A percentile compares a stretch with the other conserved stretches of the same genome.
phyloP scores from a whole-genome alignment of 2,888 invertebrate species.

The Orthonychiurus folsomi region DNA sequence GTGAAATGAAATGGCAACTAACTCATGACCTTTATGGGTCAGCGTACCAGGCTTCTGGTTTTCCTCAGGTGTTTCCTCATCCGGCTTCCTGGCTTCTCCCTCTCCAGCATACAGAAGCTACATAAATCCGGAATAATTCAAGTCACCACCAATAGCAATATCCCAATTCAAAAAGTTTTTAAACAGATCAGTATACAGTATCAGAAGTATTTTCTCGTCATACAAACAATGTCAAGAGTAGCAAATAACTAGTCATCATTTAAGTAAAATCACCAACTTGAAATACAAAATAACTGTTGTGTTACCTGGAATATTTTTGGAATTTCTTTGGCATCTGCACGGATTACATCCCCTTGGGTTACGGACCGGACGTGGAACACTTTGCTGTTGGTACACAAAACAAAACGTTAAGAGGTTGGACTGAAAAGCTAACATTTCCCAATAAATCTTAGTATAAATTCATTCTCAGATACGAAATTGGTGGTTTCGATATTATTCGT shows the following conservation, averaged over 20 bases:
- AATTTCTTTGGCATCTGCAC: conserved; percentile 97
- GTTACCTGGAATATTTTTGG: conserved; percentile 86
- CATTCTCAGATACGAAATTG: conserved; percentile 16
- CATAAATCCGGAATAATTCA: conserved; percentile 41
- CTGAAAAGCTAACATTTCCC: too few species aligned
- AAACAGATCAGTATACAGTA: background rate
- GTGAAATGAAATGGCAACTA: conserved; percentile 90
- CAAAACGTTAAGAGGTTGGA: too few species aligned
- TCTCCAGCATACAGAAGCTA: conserved; percentile 92
- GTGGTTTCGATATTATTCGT: conserved; percentile 17
- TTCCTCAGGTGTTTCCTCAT: conserved; percentile 44
- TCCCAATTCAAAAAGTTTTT: background rate
- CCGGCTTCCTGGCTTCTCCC: conserved; percentile 53
- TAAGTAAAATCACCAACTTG: too few species aligned
- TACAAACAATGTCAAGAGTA: conserved; percentile 24
- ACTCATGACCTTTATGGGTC: conserved; percentile 86
- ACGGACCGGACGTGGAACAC: conserved; percentile 97
- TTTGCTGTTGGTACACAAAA: conserved; percentile 60
- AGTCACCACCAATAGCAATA: background rate
- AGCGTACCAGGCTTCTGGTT: conserved; percentile 55
- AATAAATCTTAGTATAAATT: too few species aligned
- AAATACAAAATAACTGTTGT: too few species aligned
- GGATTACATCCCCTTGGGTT: conserved; percentile 97
- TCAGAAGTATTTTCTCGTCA: background rate
- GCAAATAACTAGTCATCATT: conserved; percentile 31